Percentiles rank a stretch among this genome's conserved stretches.
phyloP scores from a whole-genome alignment of 2,113 vertebrate genomes.

The Macquaria australasica region DNA sequence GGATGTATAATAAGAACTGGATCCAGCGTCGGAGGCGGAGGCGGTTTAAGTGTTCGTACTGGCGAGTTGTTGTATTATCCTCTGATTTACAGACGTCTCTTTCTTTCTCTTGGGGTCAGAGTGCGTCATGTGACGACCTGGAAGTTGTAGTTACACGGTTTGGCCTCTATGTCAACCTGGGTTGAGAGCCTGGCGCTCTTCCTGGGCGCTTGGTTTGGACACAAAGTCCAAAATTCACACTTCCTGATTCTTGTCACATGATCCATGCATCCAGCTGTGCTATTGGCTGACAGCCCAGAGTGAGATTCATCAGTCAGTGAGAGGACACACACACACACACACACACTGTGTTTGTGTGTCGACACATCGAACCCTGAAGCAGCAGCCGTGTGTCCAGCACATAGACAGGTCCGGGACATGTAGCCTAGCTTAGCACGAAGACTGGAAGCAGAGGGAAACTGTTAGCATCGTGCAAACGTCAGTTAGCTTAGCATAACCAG shows the following conservation, averaged over 20 bases:
- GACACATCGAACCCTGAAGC: constrained; percentile 3
- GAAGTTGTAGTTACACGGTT: no score
- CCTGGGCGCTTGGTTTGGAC: background rate
- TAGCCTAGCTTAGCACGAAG: constrained; percentile 11
- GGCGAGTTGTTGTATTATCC: no score
- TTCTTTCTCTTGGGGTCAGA: no score
- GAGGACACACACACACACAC: constrained; percentile 1
- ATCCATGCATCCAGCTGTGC: background rate
- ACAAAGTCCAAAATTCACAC: background rate
- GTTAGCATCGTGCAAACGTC: background rate
- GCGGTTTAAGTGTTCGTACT: no score
- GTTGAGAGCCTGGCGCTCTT: no score
- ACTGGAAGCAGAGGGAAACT: background rate
- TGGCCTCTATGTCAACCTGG: no score
- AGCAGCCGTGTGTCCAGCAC: background rate
- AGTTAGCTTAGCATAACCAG: no score
- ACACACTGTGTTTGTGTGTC: constrained; percentile 8
- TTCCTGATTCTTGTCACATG: constrained; percentile 6
- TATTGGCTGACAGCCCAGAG: constrained; percentile 3
- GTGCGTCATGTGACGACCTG: no score
- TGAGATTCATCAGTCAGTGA: background rate
- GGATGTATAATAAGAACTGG: no score
- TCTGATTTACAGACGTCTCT: no score
- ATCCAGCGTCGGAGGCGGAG: no score
- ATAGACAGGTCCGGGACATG: background rate